phyloP scores from a whole-genome alignment of 2,888 invertebrate species.

The Pandemis cinnamomeana region DNA sequence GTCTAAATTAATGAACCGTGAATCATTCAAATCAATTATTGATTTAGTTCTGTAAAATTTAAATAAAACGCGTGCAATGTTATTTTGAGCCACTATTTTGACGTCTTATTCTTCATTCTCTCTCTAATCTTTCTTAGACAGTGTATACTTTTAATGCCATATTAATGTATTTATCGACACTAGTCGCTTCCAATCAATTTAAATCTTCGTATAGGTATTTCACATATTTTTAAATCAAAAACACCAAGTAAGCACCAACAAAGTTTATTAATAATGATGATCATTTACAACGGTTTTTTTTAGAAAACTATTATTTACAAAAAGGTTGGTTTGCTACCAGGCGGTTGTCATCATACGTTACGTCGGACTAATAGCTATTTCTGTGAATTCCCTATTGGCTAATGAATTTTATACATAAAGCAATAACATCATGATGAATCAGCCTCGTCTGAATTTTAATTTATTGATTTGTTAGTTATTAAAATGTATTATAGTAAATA shows the following conservation, averaged over 20 bases:
- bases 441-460: conserved; percentile 44
- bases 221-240: conserved; percentile 8
- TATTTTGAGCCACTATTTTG: neutral
- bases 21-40: neutral
- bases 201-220: neutral
- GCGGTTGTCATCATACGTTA: neutral
- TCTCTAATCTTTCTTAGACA: neutral
- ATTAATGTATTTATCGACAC: conserved; percentile 3
- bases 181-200: conserved; percentile 9
- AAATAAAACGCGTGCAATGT: neutral
- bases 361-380: neutral
- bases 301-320: neutral
- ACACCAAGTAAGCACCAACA: conserved; percentile 16
- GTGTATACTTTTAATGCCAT: conserved; percentile 14
- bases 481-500: conserved; percentile 73
- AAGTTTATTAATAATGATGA: conserved; percentile 24
- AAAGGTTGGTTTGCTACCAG: neutral
- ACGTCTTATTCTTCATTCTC: neutral
- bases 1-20: too few relatives aligned
- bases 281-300: neutral
- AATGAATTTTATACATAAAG: conserved; percentile 20
- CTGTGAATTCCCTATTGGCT: conserved; percentile 3
- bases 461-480: conserved; percentile 58
- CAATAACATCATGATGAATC: conserved; percentile 32
- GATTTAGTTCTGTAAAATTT: neutral